phyloP scores from a whole-genome alignment of 2,888 invertebrate species.

The Trachelus stipa region DNA sequence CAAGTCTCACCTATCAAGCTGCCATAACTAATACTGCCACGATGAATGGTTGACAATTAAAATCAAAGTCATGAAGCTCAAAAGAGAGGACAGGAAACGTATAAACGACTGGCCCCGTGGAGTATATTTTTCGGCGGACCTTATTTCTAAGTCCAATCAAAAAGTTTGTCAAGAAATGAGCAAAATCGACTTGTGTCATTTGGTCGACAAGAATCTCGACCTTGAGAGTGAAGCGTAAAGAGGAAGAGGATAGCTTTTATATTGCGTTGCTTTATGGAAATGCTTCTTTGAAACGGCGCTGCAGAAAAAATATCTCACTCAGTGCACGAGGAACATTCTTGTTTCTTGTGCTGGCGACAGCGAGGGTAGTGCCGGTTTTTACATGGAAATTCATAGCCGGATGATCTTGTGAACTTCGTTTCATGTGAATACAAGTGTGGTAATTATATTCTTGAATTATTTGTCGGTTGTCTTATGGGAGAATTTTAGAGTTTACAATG shows the following conservation, averaged over 20 bases:
- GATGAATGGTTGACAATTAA: constrained; percentile 46
- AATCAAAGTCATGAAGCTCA: constrained; percentile 32
- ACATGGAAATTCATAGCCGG: background rate
- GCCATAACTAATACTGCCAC: constrained; percentile 66
- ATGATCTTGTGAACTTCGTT: background rate
- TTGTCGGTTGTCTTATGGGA: background rate
- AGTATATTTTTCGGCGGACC: background rate
- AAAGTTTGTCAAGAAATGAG: background rate
- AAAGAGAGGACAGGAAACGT: constrained; percentile 7
- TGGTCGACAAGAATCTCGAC: background rate
- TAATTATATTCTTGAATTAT: background rate
- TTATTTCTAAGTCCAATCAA: background rate
- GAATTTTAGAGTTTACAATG: background rate
- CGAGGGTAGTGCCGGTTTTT: background rate
- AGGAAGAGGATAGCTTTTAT: background rate
- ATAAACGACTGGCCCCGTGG: background rate
- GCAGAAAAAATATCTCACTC: background rate
- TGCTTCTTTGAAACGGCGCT: background rate
- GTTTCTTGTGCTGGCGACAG: background rate
- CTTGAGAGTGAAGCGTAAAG: background rate
- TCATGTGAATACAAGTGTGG: background rate
- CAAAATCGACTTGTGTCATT: background rate
- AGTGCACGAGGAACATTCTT: background rate
- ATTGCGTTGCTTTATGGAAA: constrained; percentile 15
- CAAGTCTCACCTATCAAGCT: constrained; percentile 54